Conservation (phyloP, 35 echinoderm and acorn worm species). For the Anneissia japonica region DNA sequence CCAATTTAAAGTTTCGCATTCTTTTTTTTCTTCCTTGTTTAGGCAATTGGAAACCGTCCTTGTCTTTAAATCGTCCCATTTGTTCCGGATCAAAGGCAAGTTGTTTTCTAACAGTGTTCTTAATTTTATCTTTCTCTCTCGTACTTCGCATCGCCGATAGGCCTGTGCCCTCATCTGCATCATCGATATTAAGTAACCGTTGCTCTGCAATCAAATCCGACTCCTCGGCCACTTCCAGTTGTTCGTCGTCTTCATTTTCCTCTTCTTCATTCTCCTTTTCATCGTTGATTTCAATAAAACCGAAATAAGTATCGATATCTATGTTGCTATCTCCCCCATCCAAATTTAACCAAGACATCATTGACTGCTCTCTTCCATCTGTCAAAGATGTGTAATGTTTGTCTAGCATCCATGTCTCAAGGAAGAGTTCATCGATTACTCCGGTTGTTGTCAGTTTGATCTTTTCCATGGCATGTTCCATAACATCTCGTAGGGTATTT, state of each 20-base stretch:
- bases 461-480: not conserved
- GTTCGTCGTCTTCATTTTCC: not conserved
- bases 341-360: not conserved
- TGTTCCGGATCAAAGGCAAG: not conserved
- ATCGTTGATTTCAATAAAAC: not conserved
- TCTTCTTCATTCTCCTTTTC: not conserved
- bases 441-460: conserved; percentile 4
- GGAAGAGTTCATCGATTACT: not conserved
- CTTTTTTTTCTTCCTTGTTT: not conserved
- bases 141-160: not conserved
- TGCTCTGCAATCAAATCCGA: conserved; percentile 21
- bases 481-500: not conserved
- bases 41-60: not conserved
- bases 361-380: not conserved
- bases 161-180: conserved; percentile 5
- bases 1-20: not conserved
- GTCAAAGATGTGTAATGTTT: not conserved
- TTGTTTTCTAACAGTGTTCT: not conserved
- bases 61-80: not conserved
- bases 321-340: not conserved
- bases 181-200: conserved; percentile 3
- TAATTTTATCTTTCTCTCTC: not conserved
- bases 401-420: not conserved
- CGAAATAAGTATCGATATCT: not conserved
- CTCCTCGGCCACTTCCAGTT: conserved; percentile 33